Conservation (phyloP, 2,113 vertebrate genomes). For the Psittacus erithacus region DNA sequence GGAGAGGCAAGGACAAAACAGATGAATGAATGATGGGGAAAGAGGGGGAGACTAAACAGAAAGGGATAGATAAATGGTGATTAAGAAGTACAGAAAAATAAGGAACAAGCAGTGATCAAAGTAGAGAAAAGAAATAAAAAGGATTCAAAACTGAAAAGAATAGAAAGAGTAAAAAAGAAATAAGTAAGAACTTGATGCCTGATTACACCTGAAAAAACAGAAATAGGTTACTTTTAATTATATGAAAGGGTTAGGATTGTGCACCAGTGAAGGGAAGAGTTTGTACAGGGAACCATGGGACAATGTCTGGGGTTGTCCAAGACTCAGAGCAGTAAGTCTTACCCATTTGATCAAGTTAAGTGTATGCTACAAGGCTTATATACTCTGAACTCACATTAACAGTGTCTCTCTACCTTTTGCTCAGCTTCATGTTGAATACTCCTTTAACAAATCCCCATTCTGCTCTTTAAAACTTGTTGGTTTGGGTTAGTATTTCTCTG, state of each 20-base stretch:
- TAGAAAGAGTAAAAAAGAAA: neutral
- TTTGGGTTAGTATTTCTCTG: neutral
- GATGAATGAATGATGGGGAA: neutral
- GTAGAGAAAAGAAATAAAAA: constrained; percentile 1
- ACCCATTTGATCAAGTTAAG: neutral
- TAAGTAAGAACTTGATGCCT: neutral
- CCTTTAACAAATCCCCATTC: neutral
- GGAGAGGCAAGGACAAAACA: neutral
- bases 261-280: neutral
- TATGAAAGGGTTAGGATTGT: neutral
- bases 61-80: neutral
- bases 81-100: neutral
- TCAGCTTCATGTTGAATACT: neutral
- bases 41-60: neutral
- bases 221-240: neutral
- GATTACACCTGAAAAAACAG: neutral
- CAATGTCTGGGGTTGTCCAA: neutral
- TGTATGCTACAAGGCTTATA: neutral
- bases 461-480: neutral
- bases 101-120: neutral
- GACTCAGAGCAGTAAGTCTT: neutral
- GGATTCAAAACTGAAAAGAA: neutral
- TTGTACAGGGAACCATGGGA: neutral
- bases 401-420: neutral
- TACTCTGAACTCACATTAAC: neutral